These are phyloP conservation scores for Xiphorhynchus erythropygius DNA, from an alignment of 2,797 vertebrate genomes.

Conservation along the genomic window DNA sequence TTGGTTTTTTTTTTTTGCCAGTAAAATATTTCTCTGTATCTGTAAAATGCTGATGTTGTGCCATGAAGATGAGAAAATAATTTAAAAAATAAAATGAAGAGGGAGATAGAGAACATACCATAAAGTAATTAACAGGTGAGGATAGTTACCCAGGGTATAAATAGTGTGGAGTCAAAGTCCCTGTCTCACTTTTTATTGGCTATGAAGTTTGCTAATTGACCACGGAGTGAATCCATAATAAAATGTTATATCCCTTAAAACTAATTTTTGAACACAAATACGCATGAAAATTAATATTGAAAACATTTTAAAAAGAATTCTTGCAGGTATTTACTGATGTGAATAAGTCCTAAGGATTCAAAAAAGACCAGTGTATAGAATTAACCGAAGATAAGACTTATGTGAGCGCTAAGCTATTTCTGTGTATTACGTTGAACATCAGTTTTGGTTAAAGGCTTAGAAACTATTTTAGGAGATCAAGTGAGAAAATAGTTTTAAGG, in stretches of 20 bases:
- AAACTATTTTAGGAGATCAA: constrained; percentile 72
- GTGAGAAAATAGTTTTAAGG: constrained; percentile 66
- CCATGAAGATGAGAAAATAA: background rate
- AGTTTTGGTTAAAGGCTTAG: constrained; percentile 46
- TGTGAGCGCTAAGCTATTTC: constrained; percentile 21
- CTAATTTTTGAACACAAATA: background rate
- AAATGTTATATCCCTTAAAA: background rate
- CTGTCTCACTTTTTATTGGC: background rate
- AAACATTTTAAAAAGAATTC: background rate
- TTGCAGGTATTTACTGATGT: constrained; percentile 23
- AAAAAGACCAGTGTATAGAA: constrained; percentile 15
- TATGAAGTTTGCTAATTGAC: background rate
- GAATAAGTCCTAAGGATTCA: background rate
- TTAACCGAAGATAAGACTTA: constrained; percentile 40
- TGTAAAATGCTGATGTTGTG: background rate
- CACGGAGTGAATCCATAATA: background rate
- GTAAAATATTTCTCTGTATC: background rate
- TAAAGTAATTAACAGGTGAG: background rate
- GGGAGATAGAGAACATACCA: background rate
- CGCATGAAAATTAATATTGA: background rate
- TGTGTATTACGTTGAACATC: constrained; percentile 33
- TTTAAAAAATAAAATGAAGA: background rate
- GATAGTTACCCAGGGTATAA: background rate
- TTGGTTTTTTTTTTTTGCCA: background rate
- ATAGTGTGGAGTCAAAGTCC: background rate